Conservation (phyloP, 2,113 vertebrate species). For the Oreocharis arfaki region DNA sequence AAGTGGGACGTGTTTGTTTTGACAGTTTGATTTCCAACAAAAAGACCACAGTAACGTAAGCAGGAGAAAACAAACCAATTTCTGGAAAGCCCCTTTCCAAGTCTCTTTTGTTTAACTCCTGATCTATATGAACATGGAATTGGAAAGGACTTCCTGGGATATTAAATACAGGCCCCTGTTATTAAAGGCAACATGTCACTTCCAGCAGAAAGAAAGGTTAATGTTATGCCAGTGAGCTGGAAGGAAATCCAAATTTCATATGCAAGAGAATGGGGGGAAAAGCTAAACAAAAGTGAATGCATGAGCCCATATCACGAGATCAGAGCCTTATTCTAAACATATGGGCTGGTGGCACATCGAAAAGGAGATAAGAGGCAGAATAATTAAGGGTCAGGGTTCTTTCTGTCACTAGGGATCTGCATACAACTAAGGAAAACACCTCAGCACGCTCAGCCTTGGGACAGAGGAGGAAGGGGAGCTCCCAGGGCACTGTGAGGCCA, state of each 20-base stretch:
- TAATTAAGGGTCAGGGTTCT: not conserved
- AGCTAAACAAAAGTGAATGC: conserved; percentile 42
- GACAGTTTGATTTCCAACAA: not conserved
- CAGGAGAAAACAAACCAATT: not conserved
- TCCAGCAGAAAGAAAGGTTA: not conserved
- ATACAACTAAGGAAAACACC: not conserved
- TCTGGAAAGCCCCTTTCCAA: not conserved
- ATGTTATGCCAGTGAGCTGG: not conserved
- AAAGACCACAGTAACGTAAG: not conserved
- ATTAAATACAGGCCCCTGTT: not conserved
- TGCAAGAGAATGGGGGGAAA: conserved; percentile 34
- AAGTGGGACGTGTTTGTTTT: not conserved
- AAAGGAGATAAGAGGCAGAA: not conserved
- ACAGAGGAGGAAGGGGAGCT: not conserved
- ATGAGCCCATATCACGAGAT: not conserved
- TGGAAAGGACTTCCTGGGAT: not conserved
- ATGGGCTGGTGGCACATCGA: not conserved
- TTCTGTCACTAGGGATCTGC: not conserved
- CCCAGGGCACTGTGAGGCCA: not conserved
- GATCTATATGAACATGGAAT: not conserved
- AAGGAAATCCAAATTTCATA: conserved; percentile 38
- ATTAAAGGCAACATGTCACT: not conserved
- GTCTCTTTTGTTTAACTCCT: not conserved
- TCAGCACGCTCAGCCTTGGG: not conserved
- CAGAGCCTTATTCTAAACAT: not conserved